Conservation (phyloP, 1,140 invertebrate species). For the Apis cerana region DNA sequence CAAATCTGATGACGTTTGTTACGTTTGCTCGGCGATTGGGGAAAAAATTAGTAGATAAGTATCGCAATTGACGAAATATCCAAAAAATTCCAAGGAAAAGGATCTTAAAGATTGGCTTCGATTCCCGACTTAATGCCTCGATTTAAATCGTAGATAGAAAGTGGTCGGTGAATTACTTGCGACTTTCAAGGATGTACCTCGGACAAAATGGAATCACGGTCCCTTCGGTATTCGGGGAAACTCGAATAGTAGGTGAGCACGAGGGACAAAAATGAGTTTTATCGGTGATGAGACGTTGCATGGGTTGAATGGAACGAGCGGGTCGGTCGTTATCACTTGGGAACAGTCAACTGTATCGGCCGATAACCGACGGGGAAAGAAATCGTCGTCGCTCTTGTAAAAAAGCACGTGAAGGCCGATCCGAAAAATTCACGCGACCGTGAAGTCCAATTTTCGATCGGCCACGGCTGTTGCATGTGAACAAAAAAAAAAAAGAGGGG, state of each 20-base stretch:
- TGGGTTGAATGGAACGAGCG: constrained; percentile 5
- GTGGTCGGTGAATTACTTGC: too few species aligned
- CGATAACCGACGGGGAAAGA: constrained; percentile 12
- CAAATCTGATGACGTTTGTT: too few species aligned
- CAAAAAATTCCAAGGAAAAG: too few species aligned
- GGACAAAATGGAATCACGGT: background rate
- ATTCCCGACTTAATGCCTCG: too few species aligned
- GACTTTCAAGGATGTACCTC: background rate
- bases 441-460: constrained; percentile 11
- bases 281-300: constrained; percentile 21
- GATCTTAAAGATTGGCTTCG: too few species aligned
- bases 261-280: constrained; percentile 33
- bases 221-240: background rate
- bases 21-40: too few species aligned
- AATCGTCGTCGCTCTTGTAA: background rate
- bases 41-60: too few species aligned
- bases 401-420: background rate
- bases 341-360: constrained; percentile 32
- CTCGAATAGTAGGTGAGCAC: background rate
- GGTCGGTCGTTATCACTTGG: constrained; percentile 20
- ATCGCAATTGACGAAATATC: too few species aligned
- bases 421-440: background rate
- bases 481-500: background rate
- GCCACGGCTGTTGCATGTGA: background rate
- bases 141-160: too few species aligned